These are phyloP conservation scores for Spodoptera littoralis DNA, from an alignment of 2,888 invertebrate genomes.

Conservation along the genomic window DNA sequence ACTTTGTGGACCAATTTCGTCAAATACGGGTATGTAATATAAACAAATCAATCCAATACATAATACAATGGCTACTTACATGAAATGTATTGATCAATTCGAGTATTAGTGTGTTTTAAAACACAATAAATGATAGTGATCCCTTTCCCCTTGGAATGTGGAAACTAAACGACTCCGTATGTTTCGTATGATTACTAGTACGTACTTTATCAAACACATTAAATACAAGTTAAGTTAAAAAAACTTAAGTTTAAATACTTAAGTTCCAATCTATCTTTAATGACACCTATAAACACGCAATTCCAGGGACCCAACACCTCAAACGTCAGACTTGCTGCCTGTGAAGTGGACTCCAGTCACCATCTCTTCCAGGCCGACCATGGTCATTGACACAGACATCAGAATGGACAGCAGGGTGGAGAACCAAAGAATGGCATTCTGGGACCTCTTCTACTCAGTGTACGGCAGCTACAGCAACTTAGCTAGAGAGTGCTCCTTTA, in stretches of 20 bases:
- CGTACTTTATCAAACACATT: too few relatives aligned
- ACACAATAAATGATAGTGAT: too few relatives aligned
- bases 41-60: too few relatives aligned
- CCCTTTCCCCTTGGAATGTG: too few relatives aligned
- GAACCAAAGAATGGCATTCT: constrained; percentile 80
- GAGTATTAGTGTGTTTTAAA: too few relatives aligned
- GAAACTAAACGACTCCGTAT: too few relatives aligned
- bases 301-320: constrained; percentile 79
- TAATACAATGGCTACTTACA: too few relatives aligned
- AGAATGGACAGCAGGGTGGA: constrained; percentile 69
- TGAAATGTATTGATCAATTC: too few relatives aligned
- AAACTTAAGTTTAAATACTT: too few relatives aligned
- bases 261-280: too few relatives aligned
- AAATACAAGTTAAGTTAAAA: too few relatives aligned
- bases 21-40: constrained; percentile 74
- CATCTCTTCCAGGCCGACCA: constrained; percentile 68
- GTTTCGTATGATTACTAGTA: too few relatives aligned
- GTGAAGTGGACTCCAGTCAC: constrained; percentile 73
- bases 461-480: constrained; percentile 75
- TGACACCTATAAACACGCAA: not conserved
- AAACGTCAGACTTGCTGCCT: constrained; percentile 66
- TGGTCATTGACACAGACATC: constrained; percentile 75
- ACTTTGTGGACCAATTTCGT: constrained; percentile 82
- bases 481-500: constrained; percentile 62
- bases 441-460: constrained; percentile 80